Base-by-base conservation (phyloP, 2,888 invertebrate genomes). In the Lasioglossum zephyrum region DNA sequence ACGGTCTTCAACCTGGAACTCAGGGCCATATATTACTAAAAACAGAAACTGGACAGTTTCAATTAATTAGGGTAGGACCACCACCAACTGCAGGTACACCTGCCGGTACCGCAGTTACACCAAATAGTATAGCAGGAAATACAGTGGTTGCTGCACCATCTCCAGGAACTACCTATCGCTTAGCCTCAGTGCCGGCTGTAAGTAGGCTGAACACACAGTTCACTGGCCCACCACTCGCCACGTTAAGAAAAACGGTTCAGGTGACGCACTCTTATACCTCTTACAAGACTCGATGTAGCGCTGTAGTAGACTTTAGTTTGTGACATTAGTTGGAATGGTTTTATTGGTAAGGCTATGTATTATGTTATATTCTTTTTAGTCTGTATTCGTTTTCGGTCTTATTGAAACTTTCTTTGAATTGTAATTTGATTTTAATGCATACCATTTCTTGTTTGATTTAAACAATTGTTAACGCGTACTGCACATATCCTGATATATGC, bases 21-120 rank as follows among this genome's bases (percentile, higher is more conserved):
- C 98, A 98, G 95, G 97, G 97, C 87, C 98, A 98, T 95, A 96
- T 99, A 95, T 97, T 99, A 95, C 96, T 99, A 95, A 99, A 99
- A 96, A 99, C 99, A 94, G 99, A 99, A 96, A 99, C 98, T 96
- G 99, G 99, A 94, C 98, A 98, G 95, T 98, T 98, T 96, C 99
- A 99, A 96, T 96, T 99, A 95, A 96, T 99, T 94, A 97, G 98
- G 95, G 98, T 98, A 93, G 98, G 98, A 90, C 98, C 98, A 91
- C 97, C 98, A 89, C 97, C 98, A 84, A 95, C 96, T 85, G 96
- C 97, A 91, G 93, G 93, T 75, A 93, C 95, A 83, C 96, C 96
- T 87, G 93, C 93, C 86, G 95, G 94, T 84, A 94, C 95, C 16
- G 94, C 95, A 63, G 95, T 96, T 41, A 95, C 95, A 82, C 94